These are phyloP conservation scores for Oplegnathus fasciatus DNA, from an alignment of 2,113 vertebrate species.

Conservation along the genomic window DNA sequence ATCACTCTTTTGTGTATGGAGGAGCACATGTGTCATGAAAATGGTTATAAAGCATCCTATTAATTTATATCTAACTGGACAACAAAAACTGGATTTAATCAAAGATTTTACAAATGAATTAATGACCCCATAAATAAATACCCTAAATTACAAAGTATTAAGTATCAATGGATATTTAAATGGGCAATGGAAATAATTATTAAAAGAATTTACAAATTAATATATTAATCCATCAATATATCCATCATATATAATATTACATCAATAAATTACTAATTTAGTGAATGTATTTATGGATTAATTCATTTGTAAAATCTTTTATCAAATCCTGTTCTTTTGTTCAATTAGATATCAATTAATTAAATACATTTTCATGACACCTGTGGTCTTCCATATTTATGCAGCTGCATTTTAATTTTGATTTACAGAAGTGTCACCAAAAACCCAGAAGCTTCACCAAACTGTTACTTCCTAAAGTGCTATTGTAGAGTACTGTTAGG, in stretches of 20 bases:
- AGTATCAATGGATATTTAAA: background rate
- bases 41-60: background rate
- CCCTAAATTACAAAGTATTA: background rate
- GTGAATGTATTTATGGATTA: background rate
- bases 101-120: background rate
- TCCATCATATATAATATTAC: background rate
- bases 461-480: background rate
- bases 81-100: background rate
- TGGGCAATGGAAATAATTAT: background rate
- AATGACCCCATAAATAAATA: background rate
- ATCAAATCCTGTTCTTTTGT: background rate
- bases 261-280: background rate
- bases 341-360: background rate
- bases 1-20: background rate
- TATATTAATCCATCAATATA: background rate
- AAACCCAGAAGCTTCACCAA: constrained; percentile 9
- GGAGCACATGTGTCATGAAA: background rate
- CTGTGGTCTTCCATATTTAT: background rate
- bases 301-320: background rate
- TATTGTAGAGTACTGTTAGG: background rate
- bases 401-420: background rate
- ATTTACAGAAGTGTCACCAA: background rate
- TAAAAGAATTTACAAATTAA: background rate
- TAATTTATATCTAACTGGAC: background rate
- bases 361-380: background rate